Evolutionary conservation across 2,797 vertebrate species (phyloP).

Genomic region (Poeciliopsis presidionis): DNA sequence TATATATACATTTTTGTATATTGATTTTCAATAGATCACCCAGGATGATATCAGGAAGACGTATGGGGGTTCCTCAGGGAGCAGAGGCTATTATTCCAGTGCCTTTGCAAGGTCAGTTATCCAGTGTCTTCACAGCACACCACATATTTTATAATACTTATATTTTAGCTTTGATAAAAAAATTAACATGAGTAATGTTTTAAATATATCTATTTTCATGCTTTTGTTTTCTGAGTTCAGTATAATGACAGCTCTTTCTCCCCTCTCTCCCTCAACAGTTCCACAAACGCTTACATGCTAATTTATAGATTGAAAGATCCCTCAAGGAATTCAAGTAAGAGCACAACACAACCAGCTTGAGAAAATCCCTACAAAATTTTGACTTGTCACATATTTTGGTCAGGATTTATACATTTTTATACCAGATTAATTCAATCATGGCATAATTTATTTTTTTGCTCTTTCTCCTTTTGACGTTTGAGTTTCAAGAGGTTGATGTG

Average conservation of each 20-base stretch:
- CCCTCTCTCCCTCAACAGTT: conserved; percentile 78
- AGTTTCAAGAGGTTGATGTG: background rate
- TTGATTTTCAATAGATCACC: conserved; percentile 86
- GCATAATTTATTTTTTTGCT: background rate
- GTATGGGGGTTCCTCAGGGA: conserved; percentile 95
- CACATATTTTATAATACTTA: background rate
- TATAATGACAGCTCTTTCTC: background rate
- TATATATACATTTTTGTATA: background rate
- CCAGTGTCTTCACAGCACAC: background rate
- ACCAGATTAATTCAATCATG: background rate
- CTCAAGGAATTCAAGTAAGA: conserved; percentile 96
- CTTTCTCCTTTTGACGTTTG: background rate
- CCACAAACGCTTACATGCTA: conserved; percentile 99
- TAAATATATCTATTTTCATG: background rate
- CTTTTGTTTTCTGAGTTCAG: background rate
- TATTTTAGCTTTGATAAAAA: background rate
- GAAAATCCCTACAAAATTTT: background rate
- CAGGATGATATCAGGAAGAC: conserved; percentile 99
- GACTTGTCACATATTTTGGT: background rate
- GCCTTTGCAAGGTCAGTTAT: conserved; percentile 94
- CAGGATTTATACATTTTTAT: background rate
- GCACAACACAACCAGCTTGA: background rate
- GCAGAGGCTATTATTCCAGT: conserved; percentile 97
- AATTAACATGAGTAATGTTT: background rate
- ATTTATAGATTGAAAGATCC: conserved; percentile 98